Percentiles rank a stretch among this genome's conserved stretches.
Evolutionary conservation across 2,113 vertebrate species (phyloP).

Genomic region (Eulemur macaco): DNA sequence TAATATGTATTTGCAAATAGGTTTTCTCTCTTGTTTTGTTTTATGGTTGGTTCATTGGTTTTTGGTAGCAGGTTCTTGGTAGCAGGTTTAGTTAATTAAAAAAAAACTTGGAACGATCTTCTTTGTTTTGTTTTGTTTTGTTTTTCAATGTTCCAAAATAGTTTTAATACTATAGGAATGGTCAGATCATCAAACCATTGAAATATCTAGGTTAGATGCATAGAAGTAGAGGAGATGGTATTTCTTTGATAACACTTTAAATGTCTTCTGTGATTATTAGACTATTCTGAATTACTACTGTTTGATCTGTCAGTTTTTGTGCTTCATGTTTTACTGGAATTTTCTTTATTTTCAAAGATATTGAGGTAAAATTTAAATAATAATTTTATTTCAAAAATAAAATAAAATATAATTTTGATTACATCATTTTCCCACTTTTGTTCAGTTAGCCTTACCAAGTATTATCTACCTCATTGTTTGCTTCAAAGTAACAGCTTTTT

Average conservation of each 20-base stretch:
- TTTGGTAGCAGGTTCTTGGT: background rate
- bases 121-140: background rate
- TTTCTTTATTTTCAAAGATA: conserved; percentile 36
- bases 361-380: background rate
- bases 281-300: background rate
- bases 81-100: background rate
- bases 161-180: background rate
- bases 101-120: background rate
- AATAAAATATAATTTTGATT: background rate
- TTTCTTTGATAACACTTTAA: background rate
- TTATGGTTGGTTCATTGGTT: background rate
- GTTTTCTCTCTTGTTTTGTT: background rate
- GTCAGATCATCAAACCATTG: background rate
- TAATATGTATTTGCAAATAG: background rate
- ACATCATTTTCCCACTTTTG: background rate
- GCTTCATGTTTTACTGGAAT: background rate
- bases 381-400: background rate
- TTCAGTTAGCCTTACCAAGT: background rate
- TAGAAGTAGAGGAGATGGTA: background rate
- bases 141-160: background rate
- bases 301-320: background rate
- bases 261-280: background rate
- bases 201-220: background rate
- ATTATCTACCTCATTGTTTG: background rate
- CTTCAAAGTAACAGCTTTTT: background rate